Conservation (phyloP, 2,797 vertebrate species). For the Rhadinocentrus ornatus region DNA sequence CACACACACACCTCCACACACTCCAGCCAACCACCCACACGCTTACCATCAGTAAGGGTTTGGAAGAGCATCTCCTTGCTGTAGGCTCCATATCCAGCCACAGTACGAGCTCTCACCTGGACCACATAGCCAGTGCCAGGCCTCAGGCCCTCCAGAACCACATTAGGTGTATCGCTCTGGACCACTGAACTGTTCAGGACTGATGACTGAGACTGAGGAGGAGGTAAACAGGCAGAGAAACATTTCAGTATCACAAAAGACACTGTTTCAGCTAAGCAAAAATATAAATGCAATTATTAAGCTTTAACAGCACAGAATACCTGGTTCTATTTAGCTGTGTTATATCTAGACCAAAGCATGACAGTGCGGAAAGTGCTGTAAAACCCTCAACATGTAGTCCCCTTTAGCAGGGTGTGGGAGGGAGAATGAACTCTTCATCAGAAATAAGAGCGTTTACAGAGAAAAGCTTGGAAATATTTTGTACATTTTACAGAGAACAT, state of each 20-base stretch:
- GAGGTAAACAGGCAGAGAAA: conserved; percentile 16
- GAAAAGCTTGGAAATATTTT: not conserved
- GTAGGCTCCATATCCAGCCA: conserved; percentile 92
- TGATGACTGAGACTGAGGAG: conserved; percentile 83
- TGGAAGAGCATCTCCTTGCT: conserved; percentile 98
- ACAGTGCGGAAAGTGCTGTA: not conserved
- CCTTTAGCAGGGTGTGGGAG: not conserved
- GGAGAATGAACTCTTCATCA: not conserved
- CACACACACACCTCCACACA: conserved; percentile 29
- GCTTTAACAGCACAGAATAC: not conserved
- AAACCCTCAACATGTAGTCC: not conserved
- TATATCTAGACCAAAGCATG: not conserved
- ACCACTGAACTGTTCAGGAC: conserved; percentile 91
- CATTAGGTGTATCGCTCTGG: conserved; percentile 87
- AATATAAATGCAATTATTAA: not conserved
- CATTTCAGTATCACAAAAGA: conserved; percentile 12
- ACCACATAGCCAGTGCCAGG: conserved; percentile 92
- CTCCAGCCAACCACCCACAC: conserved; percentile 30
- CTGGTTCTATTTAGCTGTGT: not conserved
- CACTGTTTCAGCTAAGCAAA: not conserved
- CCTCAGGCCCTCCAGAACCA: conserved; percentile 89
- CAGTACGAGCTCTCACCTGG: conserved; percentile 92
- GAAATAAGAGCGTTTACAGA: not conserved
- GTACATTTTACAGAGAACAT: not conserved
- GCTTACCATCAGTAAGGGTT: conserved; percentile 93